Percentiles rank a stretch among this genome's conserved stretches.
Conservation (phyloP, 2,113 vertebrate genomes). For the Ammodytes marinus region DNA sequence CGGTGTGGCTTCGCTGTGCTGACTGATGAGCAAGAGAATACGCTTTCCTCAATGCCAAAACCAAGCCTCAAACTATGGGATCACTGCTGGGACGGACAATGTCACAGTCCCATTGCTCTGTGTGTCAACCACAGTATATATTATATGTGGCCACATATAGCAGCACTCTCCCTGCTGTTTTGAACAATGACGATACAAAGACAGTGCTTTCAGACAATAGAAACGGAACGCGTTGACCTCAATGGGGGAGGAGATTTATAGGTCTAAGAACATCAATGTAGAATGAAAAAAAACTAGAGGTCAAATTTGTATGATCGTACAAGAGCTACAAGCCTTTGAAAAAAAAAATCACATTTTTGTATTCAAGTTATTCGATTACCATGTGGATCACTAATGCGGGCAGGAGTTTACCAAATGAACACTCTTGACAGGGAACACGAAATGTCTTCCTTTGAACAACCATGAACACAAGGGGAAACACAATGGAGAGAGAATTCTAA, state of each 20-base stretch:
- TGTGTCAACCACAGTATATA: slow-evolving; percentile 63
- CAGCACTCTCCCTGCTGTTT: slow-evolving; percentile 41
- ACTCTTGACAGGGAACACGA: slow-evolving; percentile 39
- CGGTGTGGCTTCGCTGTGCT: slow-evolving; percentile 48
- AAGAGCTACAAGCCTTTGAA: neutral
- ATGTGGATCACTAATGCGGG: neutral
- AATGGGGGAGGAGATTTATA: neutral
- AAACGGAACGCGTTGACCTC: neutral
- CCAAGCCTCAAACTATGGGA: slow-evolving; percentile 53
- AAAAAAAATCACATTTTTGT: neutral
- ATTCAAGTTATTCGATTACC: slow-evolving; percentile 17
- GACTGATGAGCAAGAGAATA: slow-evolving; percentile 62
- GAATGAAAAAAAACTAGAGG: neutral
- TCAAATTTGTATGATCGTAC: neutral
- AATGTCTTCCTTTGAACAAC: slow-evolving; percentile 81
- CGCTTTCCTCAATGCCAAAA: slow-evolving; percentile 60
- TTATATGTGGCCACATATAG: slow-evolving; percentile 56
- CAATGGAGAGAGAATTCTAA: slow-evolving; percentile 71
- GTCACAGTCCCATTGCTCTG: slow-evolving; percentile 55
- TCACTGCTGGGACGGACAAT: slow-evolving; percentile 68
- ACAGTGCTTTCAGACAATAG: slow-evolving; percentile 18
- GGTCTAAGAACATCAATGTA: neutral
- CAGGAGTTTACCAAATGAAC: slow-evolving; percentile 22
- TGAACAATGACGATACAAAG: slow-evolving; percentile 37
- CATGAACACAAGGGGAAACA: slow-evolving; percentile 59